These are phyloP conservation scores for Orthosia gothica DNA, from an alignment of 2,888 invertebrate genomes.

Conservation along the genomic window DNA sequence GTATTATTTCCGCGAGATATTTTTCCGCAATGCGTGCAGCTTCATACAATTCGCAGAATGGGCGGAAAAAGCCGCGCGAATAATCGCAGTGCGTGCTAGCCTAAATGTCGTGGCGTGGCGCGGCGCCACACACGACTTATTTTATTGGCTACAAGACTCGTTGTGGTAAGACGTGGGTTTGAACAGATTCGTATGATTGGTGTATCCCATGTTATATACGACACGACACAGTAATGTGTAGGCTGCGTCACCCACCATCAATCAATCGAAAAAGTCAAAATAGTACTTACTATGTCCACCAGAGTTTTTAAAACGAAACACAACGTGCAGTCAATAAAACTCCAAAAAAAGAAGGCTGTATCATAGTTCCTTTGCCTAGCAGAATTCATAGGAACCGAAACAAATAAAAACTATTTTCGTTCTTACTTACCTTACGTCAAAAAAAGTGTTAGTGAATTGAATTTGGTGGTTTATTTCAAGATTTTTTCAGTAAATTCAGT, in stretches of 20 bases:
- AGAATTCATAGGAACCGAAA: slow-evolving; percentile 59
- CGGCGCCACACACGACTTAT: too few relatives aligned
- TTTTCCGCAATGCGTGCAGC: too few relatives aligned
- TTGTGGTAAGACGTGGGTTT: too few relatives aligned
- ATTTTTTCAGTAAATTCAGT: slow-evolving; percentile 79
- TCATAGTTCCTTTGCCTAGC: slow-evolving; percentile 63
- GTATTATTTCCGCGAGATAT: too few relatives aligned
- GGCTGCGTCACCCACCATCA: not conserved
- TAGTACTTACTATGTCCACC: slow-evolving; percentile 19
- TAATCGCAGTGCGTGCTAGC: too few relatives aligned
- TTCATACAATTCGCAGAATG: too few relatives aligned
- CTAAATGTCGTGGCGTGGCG: too few relatives aligned
- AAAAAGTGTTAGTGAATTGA: slow-evolving; percentile 84
- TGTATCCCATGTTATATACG: too few relatives aligned
- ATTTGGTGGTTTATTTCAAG: slow-evolving; percentile 83
- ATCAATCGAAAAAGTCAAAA: not conserved
- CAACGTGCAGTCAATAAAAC: slow-evolving; percentile 19
- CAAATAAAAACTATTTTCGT: slow-evolving; percentile 78
- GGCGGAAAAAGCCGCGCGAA: too few relatives aligned
- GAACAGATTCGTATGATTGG: too few relatives aligned
- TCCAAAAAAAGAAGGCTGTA: slow-evolving; percentile 46
- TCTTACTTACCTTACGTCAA: slow-evolving; percentile 84
- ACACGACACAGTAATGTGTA: too few relatives aligned
- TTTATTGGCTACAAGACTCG: too few relatives aligned
- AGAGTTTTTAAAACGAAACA: slow-evolving; percentile 12